phyloP scores from a whole-genome alignment of 1,140 invertebrate species.

The Bombyx mandarina region DNA sequence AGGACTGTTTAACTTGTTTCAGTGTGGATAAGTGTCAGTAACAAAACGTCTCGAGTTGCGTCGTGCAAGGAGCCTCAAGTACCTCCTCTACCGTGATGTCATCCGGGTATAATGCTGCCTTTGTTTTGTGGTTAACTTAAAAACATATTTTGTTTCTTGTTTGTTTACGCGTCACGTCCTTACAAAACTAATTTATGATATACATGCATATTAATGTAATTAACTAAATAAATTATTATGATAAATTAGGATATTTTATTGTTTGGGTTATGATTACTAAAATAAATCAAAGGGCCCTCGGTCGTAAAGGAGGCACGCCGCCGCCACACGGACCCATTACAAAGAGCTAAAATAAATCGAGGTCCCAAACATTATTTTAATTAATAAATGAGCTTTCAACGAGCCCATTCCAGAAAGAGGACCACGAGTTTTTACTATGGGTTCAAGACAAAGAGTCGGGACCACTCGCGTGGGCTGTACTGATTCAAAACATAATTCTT shows the following conservation, averaged over 20 bases:
- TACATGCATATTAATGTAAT: too few relatives aligned
- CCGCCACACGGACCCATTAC: too few relatives aligned
- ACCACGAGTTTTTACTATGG: conserved; percentile 6
- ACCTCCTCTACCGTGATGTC: conserved; percentile 17
- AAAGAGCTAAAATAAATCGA: neutral
- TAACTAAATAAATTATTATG: too few relatives aligned
- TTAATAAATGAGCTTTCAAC: conserved; percentile 1
- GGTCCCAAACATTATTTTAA: conserved; percentile 3
- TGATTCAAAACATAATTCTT: conserved; percentile 30
- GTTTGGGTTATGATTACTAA: too few relatives aligned
- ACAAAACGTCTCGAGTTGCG: conserved; percentile 18
- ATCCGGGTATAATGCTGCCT: conserved; percentile 14
- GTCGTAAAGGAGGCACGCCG: too few relatives aligned
- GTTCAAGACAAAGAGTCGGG: conserved; percentile 16
- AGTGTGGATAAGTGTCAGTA: conserved; percentile 16
- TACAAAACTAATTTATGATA: too few relatives aligned
- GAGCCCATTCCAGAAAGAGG: too few relatives aligned
- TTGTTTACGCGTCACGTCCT: too few relatives aligned
- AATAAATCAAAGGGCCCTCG: too few relatives aligned
- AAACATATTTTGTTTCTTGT: neutral
- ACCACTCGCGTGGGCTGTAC: conserved; percentile 14
- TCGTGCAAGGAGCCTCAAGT: conserved; percentile 16
- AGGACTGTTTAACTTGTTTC: conserved; percentile 11
- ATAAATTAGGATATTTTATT: too few relatives aligned
- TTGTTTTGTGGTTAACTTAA: neutral